These are phyloP conservation scores for Agapostemon virescens DNA, from an alignment of 2,888 invertebrate species.

Conservation along the genomic window DNA sequence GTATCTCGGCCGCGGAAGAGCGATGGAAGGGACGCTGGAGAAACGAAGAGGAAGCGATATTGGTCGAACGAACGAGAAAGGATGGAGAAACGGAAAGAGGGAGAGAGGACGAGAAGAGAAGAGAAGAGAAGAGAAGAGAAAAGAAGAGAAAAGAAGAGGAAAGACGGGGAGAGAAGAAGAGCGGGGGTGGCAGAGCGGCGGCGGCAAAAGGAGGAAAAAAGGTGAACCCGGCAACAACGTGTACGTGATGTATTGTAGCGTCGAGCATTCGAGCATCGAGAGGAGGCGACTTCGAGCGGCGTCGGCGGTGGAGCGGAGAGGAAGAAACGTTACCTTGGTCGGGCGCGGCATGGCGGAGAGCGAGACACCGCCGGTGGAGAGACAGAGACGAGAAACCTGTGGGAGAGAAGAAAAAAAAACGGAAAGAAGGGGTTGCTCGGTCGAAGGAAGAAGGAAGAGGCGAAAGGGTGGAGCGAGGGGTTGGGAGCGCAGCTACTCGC, in stretches of 20 bases:
- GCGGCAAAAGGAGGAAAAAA: slow-evolving; percentile 45
- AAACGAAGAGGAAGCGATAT: slow-evolving; percentile 43
- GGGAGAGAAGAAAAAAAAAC: slow-evolving; percentile 39
- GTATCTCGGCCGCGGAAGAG: slow-evolving; percentile 16
- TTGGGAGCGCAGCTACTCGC: slow-evolving; percentile 63
- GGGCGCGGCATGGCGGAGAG: slow-evolving; percentile 1
- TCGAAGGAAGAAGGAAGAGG: slow-evolving; percentile 58
- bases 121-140: background rate
- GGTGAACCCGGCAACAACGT: slow-evolving; percentile 67
- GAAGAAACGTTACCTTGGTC: slow-evolving; percentile 44
- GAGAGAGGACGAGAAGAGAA: slow-evolving; percentile 15
- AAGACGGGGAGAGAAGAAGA: slow-evolving; percentile 6
- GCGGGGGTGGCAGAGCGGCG: slow-evolving; percentile 1
- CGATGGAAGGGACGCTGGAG: slow-evolving; percentile 17
- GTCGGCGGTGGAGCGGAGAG: slow-evolving; percentile 42
- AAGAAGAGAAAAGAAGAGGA: slow-evolving; percentile 13
- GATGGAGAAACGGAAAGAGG: slow-evolving; percentile 29
- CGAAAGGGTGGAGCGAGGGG: slow-evolving; percentile 24
- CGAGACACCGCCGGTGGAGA: background rate
- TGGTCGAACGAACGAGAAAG: slow-evolving; percentile 37
- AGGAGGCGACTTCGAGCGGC: slow-evolving; percentile 47
- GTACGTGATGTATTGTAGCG: slow-evolving; percentile 76
- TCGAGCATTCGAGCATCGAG: slow-evolving; percentile 73
- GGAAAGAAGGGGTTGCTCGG: slow-evolving; percentile 47
- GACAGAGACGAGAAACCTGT: background rate